These are phyloP conservation scores for Penelope pileata DNA, from an alignment of 2,113 vertebrate genomes.

Conservation along the genomic window DNA sequence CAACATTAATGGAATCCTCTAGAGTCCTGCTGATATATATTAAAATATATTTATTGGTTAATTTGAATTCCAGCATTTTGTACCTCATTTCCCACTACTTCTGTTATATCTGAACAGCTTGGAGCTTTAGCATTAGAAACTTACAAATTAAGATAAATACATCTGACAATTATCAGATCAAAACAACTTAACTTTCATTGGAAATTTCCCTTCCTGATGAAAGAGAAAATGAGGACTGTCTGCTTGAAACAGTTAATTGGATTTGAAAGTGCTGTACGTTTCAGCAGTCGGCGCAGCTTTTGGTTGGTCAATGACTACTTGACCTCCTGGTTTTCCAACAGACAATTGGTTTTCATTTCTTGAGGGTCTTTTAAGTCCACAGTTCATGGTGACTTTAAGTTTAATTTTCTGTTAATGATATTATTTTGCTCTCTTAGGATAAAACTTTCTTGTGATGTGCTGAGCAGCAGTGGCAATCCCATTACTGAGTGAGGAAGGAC, in stretches of 20 bases:
- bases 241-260: constrained; percentile 82
- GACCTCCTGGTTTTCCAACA: constrained; percentile 76
- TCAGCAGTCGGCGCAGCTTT: constrained; percentile 58
- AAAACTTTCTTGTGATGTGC: constrained; percentile 69
- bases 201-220: constrained; percentile 78
- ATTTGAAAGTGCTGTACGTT: constrained; percentile 76
- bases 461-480: constrained; percentile 65
- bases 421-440: constrained; percentile 66
- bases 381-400: constrained; percentile 71
- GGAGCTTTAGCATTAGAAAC: constrained; percentile 81
- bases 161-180: constrained; percentile 85
- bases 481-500: constrained; percentile 64
- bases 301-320: constrained; percentile 77
- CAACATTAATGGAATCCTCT: constrained; percentile 97
- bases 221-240: constrained; percentile 74
- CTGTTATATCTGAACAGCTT: constrained; percentile 81
- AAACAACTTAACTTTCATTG: constrained; percentile 82
- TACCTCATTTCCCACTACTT: constrained; percentile 80
- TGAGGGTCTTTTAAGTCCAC: constrained; percentile 66
- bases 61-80: constrained; percentile 87
- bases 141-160: constrained; percentile 85
- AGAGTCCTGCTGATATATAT: constrained; percentile 90
- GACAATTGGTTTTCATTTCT: constrained; percentile 74
- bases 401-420: constrained; percentile 76
- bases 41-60: constrained; percentile 90